phyloP scores from a whole-genome alignment of 2,888 invertebrate genomes.

The Caenorhabditis panamensis region DNA sequence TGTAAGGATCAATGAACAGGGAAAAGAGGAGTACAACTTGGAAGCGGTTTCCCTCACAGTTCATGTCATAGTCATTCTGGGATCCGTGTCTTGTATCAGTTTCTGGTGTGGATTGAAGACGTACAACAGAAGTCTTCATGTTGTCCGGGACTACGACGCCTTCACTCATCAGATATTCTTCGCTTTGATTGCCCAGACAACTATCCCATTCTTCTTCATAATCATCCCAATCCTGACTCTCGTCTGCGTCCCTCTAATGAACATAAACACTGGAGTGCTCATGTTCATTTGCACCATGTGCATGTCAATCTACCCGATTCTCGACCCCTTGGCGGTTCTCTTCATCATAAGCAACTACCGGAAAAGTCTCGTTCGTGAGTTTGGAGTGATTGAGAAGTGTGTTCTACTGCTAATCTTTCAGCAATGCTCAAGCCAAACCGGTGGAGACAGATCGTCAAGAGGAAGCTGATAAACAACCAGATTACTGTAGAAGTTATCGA shows the following conservation, averaged over 20 bases:
- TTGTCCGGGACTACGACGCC: slow-evolving; percentile 2
- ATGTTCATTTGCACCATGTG: slow-evolving; percentile 4
- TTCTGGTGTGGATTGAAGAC: slow-evolving; percentile 11
- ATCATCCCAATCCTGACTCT: not conserved
- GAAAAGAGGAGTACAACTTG: not conserved
- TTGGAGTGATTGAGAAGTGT: not conserved
- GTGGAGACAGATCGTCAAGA: slow-evolving; percentile 2
- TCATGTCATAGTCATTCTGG: not conserved
- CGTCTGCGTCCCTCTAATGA: not conserved
- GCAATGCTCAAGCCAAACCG: slow-evolving; percentile 9
- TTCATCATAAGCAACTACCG: slow-evolving; percentile 18
- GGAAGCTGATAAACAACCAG: slow-evolving; percentile 7
- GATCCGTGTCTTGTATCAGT: not conserved
- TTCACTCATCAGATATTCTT: slow-evolving; percentile 22
- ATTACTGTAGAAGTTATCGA: slow-evolving; percentile 9
- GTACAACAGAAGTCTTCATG: not conserved
- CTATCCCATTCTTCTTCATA: slow-evolving; percentile 14
- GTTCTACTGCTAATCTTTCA: not conserved
- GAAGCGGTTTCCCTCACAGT: not conserved
- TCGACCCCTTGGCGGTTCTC: slow-evolving; percentile 1
- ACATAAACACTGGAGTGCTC: slow-evolving; percentile 1
- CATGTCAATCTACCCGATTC: slow-evolving; percentile 15
- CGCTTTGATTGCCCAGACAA: slow-evolving; percentile 12
- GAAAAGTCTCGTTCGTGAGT: slow-evolving; percentile 20
- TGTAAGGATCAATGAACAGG: not conserved